phyloP scores from a whole-genome alignment of 2,113 vertebrate genomes.

The Hystrix cristata region DNA sequence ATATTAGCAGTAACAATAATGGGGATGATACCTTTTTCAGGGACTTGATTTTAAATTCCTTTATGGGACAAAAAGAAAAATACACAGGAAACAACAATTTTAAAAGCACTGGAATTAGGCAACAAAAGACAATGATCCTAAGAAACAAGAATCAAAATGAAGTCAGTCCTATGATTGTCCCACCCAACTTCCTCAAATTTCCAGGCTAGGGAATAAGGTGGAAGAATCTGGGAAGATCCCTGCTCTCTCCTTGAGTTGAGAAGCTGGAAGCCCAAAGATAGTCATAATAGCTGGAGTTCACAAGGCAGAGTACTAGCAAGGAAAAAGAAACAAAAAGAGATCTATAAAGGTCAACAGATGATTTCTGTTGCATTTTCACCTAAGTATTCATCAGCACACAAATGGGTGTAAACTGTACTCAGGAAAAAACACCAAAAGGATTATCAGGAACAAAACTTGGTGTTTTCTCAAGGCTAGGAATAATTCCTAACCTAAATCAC shows the following conservation, averaged over 20 bases:
- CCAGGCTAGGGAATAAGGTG: not conserved
- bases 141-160: not conserved
- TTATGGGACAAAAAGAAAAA: not conserved
- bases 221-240: not conserved
- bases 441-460: not conserved
- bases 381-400: not conserved
- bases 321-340: not conserved
- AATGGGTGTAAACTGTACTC: not conserved
- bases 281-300: not conserved
- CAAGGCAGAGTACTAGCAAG: not conserved
- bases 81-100: not conserved
- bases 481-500: not conserved
- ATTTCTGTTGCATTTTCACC: not conserved
- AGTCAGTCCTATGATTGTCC: not conserved
- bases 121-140: not conserved
- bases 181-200: not conserved
- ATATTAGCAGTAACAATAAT: not conserved
- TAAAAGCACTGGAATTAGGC: not conserved
- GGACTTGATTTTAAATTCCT: not conserved
- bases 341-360: not conserved
- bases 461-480: not conserved
- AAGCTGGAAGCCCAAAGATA: not conserved
- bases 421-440: not conserved
- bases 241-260: not conserved
- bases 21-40: not conserved